phyloP scores from a whole-genome alignment of 2,888 invertebrate species.

The Conistra vaccinii region DNA sequence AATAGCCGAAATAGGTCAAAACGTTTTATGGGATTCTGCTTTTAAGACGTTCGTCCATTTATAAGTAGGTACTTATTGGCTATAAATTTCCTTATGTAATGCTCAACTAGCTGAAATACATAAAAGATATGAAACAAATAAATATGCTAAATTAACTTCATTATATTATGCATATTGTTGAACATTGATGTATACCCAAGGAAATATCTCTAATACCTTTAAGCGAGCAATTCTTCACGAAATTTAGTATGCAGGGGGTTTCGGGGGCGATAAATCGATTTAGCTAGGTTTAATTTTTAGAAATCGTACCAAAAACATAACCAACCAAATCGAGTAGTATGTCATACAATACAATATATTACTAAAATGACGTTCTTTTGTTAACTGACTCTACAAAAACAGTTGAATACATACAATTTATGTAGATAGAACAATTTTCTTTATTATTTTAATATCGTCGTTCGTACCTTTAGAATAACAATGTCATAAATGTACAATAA shows the following conservation, averaged over 20 bases:
- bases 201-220: too few relatives aligned
- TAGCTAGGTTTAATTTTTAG: too few relatives aligned
- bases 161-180: neutral
- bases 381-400: neutral
- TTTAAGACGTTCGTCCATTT: slow-evolving; percentile 23
- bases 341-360: neutral
- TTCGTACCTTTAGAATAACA: neutral
- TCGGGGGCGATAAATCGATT: too few relatives aligned
- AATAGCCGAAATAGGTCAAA: slow-evolving; percentile 62
- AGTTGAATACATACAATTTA: neutral
- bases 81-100: neutral
- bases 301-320: too few relatives aligned
- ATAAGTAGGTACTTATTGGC: neutral
- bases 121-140: neutral
- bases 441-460: neutral
- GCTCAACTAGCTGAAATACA: neutral
- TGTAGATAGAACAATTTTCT: neutral
- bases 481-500: neutral
- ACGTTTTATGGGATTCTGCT: slow-evolving; percentile 33
- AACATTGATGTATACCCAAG: neutral
- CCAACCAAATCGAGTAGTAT: too few relatives aligned
- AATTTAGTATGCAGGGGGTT: too few relatives aligned
- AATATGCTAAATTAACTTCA: neutral
- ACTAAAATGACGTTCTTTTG: neutral
- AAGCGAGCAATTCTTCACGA: too few relatives aligned